Percentiles rank a stretch among this genome's conserved stretches.
Conservation (phyloP, 1,140 invertebrate species). For the Diorhabda carinulata region DNA sequence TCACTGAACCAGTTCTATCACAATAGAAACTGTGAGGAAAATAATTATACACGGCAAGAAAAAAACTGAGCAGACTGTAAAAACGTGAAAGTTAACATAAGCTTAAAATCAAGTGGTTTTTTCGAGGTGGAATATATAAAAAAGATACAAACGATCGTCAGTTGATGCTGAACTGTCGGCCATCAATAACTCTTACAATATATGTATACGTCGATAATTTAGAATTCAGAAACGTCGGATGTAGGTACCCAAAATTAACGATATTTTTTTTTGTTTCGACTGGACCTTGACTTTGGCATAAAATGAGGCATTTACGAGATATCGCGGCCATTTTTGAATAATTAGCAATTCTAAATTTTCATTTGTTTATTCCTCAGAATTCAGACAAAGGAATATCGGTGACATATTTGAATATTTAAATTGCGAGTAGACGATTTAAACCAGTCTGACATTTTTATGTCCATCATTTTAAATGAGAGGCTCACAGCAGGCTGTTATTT, state of each 20-base stretch:
- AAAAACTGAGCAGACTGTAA: slow-evolving; percentile 7
- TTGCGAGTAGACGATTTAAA: slow-evolving; percentile 30
- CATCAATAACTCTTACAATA: slow-evolving; percentile 38
- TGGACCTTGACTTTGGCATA: slow-evolving; percentile 22
- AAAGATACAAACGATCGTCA: slow-evolving; percentile 16
- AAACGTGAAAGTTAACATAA: slow-evolving; percentile 17
- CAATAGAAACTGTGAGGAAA: slow-evolving; percentile 21
- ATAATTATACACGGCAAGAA: slow-evolving; percentile 22
- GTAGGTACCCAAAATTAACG: slow-evolving; percentile 27
- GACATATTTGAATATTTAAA: slow-evolving; percentile 44
- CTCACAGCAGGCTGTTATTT: not conserved
- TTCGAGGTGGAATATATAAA: slow-evolving; percentile 14
- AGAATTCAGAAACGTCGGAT: slow-evolving; percentile 14
- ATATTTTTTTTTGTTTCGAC: slow-evolving; percentile 23
- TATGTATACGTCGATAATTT: slow-evolving; percentile 29
- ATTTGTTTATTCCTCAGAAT: slow-evolving; percentile 37
- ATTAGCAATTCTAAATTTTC: slow-evolving; percentile 43
- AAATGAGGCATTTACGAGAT: slow-evolving; percentile 9
- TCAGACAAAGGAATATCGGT: slow-evolving; percentile 41
- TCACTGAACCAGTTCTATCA: slow-evolving; percentile 17
- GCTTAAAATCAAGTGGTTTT: slow-evolving; percentile 10
- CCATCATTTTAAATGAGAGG: slow-evolving; percentile 20
- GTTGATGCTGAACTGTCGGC: slow-evolving; percentile 36
- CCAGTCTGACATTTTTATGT: slow-evolving; percentile 25
- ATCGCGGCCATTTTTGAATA: slow-evolving; percentile 37